A percentile compares a stretch with the other conserved stretches of the same genome.
Conservation (phyloP, 2,888 invertebrate species). For the Chloroclysta siterata region DNA sequence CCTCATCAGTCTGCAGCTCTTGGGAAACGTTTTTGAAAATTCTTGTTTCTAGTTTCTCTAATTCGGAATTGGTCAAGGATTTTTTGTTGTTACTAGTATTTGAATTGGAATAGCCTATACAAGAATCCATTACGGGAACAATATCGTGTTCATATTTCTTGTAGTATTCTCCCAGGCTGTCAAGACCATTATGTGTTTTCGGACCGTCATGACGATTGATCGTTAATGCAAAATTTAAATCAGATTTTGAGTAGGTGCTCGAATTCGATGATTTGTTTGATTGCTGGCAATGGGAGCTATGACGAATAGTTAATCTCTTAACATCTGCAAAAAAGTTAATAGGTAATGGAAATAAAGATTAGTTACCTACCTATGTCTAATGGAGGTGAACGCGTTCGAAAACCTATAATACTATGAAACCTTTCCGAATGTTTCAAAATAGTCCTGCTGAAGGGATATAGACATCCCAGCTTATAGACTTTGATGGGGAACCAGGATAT, state of each 20-base stretch:
- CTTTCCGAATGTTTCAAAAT: no score
- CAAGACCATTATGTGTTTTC: not conserved
- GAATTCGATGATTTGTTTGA: constrained; percentile 15
- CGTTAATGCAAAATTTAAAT: constrained; percentile 21
- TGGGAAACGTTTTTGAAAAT: constrained; percentile 62
- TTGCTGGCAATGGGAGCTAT: constrained; percentile 31
- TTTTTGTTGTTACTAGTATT: constrained; percentile 25
- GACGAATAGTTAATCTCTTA: constrained; percentile 18
- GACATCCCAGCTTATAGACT: no score
- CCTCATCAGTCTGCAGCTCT: constrained; percentile 60
- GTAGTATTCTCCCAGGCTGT: constrained; percentile 56
- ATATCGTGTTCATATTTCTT: constrained; percentile 69
- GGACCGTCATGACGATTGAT: not conserved
- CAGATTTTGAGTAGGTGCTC: constrained; percentile 28
- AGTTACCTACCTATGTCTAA: no score
- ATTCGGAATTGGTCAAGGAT: constrained; percentile 63
- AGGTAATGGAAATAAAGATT: no score
- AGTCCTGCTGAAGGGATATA: no score
- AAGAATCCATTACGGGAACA: constrained; percentile 64
- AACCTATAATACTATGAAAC: not conserved
- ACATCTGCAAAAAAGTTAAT: constrained; percentile 24
- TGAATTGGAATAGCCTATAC: constrained; percentile 23
- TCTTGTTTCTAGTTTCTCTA: constrained; percentile 65
- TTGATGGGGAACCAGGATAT: no score
- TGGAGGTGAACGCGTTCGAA: no score